Conservation (phyloP, 2,113 vertebrate genomes). For the Micronycteris hirsuta region DNA sequence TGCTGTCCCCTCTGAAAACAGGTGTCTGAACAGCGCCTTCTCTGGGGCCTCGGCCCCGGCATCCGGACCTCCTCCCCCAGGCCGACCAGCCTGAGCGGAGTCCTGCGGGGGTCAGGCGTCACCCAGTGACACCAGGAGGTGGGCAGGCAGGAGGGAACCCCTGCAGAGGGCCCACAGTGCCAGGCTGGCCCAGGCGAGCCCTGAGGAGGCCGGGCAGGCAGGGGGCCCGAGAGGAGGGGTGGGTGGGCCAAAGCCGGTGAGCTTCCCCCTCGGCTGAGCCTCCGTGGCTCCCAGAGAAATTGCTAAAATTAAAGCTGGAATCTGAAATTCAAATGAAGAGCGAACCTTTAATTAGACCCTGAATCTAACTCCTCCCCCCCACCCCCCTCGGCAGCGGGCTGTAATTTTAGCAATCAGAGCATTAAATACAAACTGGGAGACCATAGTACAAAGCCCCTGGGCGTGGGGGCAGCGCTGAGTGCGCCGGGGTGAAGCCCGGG, state of each 20-base stretch:
- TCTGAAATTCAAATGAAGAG: constrained; percentile 88
- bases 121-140: background rate
- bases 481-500: background rate
- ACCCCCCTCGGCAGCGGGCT: constrained; percentile 75
- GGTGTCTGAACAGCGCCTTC: background rate
- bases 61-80: background rate
- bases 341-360: constrained; percentile 86
- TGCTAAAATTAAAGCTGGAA: constrained; percentile 85
- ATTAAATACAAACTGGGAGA: constrained; percentile 77
- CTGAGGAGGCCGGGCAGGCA: background rate
- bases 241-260: constrained; percentile 64
- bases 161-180: background rate
- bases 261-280: constrained; percentile 71
- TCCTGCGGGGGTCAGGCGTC: background rate
- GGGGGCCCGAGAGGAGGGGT: background rate
- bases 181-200: background rate
- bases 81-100: background rate
- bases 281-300: constrained; percentile 74
- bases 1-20: background rate
- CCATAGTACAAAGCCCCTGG: constrained; percentile 35
- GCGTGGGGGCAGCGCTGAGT: background rate
- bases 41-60: background rate
- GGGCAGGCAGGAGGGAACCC: background rate
- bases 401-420: constrained; percentile 85
- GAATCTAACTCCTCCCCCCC: constrained; percentile 84